Percentiles rank a stretch among this genome's conserved stretches.
Conservation (phyloP, 1,140 invertebrate genomes). For the Dysdera silvatica region DNA sequence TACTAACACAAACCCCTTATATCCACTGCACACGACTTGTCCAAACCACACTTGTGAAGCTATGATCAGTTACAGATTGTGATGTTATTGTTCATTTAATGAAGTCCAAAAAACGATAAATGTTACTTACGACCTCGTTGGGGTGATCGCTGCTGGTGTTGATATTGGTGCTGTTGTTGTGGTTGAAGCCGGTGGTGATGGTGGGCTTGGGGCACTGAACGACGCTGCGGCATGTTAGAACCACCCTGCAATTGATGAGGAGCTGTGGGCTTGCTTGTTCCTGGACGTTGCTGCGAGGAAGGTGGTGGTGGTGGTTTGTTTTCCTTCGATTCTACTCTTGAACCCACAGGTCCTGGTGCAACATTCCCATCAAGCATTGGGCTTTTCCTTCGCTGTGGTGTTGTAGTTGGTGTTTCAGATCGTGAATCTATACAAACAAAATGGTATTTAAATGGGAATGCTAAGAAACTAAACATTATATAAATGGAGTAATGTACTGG, state of each 20-base stretch:
- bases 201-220: too few species aligned
- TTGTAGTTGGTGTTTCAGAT: slow-evolving; percentile 26
- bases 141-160: slow-evolving; percentile 13
- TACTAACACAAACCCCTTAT: too few species aligned
- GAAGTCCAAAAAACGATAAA: too few species aligned
- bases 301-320: neutral
- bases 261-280: too few species aligned
- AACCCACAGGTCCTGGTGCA: slow-evolving; percentile 38
- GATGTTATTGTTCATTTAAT: too few species aligned
- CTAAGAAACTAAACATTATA: neutral
- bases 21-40: too few species aligned
- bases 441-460: neutral
- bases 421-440: slow-evolving; percentile 18
- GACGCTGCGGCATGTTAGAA: too few species aligned
- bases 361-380: slow-evolving; percentile 72
- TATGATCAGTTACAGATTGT: too few species aligned
- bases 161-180: neutral
- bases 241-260: too few species aligned
- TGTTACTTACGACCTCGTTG: slow-evolving; percentile 15
- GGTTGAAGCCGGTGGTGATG: neutral
- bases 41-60: too few species aligned
- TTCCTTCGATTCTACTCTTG: neutral
- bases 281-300: neutral
- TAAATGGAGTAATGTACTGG: neutral
- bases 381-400: slow-evolving; percentile 38